These are phyloP conservation scores for Orchesella cincta DNA, from an alignment of 1,140 invertebrate species.

Conservation along the genomic window DNA sequence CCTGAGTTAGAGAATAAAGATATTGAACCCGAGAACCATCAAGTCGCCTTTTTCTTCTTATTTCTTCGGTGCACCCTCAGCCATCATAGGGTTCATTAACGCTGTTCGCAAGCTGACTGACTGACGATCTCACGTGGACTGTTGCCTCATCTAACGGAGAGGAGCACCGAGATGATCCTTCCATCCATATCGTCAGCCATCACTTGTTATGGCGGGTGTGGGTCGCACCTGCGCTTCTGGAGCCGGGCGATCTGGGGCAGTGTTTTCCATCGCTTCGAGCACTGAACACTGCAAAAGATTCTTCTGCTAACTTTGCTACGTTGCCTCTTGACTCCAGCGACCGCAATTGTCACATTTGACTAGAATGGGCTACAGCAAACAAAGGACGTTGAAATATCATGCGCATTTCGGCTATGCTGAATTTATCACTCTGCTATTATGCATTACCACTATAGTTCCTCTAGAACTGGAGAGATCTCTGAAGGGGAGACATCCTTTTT, in stretches of 20 bases:
- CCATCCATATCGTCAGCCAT: slow-evolving; percentile 1
- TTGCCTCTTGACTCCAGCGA: slow-evolving; percentile 83
- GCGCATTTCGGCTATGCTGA: no score
- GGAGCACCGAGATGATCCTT: slow-evolving; percentile 8
- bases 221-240: not conserved
- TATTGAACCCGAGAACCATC: slow-evolving; percentile 68
- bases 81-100: slow-evolving; percentile 39
- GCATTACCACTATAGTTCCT: slow-evolving; percentile 9
- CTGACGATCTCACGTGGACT: slow-evolving; percentile 10
- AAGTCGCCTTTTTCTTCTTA: slow-evolving; percentile 74
- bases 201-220: not conserved
- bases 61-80: slow-evolving; percentile 53
- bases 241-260: slow-evolving; percentile 12
- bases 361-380: slow-evolving; percentile 56
- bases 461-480: not conserved
- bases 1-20: slow-evolving; percentile 92
- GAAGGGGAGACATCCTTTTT: not conserved
- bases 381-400: slow-evolving; percentile 4
- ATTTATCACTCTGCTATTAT: no score
- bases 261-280: slow-evolving; percentile 60
- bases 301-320: slow-evolving; percentile 85
- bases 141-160: slow-evolving; percentile 16
- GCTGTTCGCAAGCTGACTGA: slow-evolving; percentile 41
- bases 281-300: slow-evolving; percentile 75
- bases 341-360: slow-evolving; percentile 87